phyloP scores from a whole-genome alignment of 2,888 invertebrate species.

The Macrophya alboannulata region DNA sequence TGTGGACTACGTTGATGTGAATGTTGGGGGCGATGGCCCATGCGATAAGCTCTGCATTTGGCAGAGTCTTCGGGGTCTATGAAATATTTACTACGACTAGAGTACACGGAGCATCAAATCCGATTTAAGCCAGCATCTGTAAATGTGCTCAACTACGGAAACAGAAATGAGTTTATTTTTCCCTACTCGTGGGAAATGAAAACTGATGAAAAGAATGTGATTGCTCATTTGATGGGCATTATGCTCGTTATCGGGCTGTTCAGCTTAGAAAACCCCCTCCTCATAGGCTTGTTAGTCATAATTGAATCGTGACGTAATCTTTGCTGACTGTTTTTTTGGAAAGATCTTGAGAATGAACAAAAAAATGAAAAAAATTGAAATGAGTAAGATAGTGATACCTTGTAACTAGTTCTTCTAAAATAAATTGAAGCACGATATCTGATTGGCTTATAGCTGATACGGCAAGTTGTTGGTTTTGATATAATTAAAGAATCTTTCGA shows the following conservation, averaged over 20 bases:
- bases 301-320: slow-evolving; percentile 1
- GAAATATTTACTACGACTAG: neutral
- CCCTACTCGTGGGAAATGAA: neutral
- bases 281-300: neutral
- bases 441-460: neutral
- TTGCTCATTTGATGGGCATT: slow-evolving; percentile 5
- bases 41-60: neutral
- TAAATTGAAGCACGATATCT: too few relatives aligned
- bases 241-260: neutral
- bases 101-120: neutral
- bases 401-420: too few relatives aligned
- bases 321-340: neutral
- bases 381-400: neutral
- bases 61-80: neutral
- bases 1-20: neutral
- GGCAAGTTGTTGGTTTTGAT: neutral
- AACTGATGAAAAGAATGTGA: neutral
- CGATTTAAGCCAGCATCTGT: neutral
- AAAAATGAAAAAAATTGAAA: neutral
- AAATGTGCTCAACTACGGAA: neutral
- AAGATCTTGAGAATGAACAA: neutral
- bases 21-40: neutral
- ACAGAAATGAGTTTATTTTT: neutral
- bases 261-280: neutral
- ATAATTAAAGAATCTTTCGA: neutral